phyloP scores from a whole-genome alignment of 2,797 vertebrate species.

The Sus cebifrons region DNA sequence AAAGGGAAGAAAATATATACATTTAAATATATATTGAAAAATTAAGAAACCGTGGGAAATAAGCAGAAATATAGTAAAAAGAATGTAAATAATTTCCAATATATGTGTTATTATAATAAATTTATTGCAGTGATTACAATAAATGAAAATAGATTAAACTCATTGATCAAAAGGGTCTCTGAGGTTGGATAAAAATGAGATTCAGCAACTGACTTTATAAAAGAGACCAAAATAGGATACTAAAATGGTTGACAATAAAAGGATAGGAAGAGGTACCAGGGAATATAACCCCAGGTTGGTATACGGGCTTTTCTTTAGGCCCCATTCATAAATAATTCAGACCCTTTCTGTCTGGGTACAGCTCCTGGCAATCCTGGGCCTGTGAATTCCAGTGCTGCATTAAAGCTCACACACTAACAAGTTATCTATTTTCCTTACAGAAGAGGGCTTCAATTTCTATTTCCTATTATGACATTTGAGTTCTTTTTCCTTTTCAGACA shows the following conservation, averaged over 20 bases:
- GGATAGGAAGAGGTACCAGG: neutral
- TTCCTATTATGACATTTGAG: constrained; percentile 5
- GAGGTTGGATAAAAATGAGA: constrained; percentile 5
- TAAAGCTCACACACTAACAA: neutral
- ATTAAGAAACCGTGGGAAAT: constrained; percentile 61
- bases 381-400: neutral
- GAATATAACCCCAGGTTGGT: constrained; percentile 22
- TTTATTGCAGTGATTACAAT: neutral
- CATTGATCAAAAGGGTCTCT: constrained; percentile 43
- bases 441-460: constrained; percentile 23
- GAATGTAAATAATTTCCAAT: constrained; percentile 15
- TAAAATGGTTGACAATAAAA: constrained; percentile 26
- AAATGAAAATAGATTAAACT: constrained; percentile 43
- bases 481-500: neutral
- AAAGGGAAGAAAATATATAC: neutral
- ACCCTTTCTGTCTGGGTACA: neutral
- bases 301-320: neutral
- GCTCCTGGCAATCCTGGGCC: neutral
- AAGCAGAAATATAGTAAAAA: neutral
- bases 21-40: neutral
- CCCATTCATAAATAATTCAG: constrained; percentile 40
- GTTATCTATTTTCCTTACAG: neutral
- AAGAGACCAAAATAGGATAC: constrained; percentile 8
- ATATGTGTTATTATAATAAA: neutral
- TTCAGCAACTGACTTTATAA: constrained; percentile 34